Evolutionary conservation across 2,113 vertebrate genomes (phyloP), one percentile per base, ranked within the genome.

Genomic region (Crotalus helleri): DNA sequence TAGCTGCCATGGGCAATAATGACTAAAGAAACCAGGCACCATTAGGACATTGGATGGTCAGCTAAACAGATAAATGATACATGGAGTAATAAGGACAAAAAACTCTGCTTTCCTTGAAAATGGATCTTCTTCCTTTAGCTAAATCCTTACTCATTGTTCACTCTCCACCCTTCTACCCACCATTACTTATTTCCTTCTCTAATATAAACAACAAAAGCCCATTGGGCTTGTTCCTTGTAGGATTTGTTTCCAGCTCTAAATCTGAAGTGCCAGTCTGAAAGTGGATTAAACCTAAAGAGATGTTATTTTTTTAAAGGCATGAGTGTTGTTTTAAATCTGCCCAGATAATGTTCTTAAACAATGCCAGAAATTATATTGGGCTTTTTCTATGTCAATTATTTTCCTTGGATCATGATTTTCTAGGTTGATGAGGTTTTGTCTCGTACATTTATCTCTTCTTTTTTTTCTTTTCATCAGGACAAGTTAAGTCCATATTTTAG

Each of bases 11-110:
- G n/a, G 55, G 81, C 85, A 85, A 58, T 93, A 86, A 87, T 86
- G 88, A 90, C 26, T 44, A 11, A 90, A 90, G 57, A 61, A 64
- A 90, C 23, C 57, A 93, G 57, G 89, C 74, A 29, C 21, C 17
- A n/a, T 53, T 85, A 93, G 88, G 74, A 81, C 46, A n/a, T 86
- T 86, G 57, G 53, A 17, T 55, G 49, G 92, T 87, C 74, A 93
- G 90, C 90, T 90, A 90, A 93, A 93, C 57, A 93, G 46, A 61
- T 57, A 86, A 64, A 90, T 90, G 57, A 53, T 90, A 58, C 44
- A 90, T 90, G n/a, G 86, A 86, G 90, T 93, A 93, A 61, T 93
- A 61, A 86, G 74, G 29, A 5, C n/a, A 53, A 93, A 90, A 93
- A 7, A 1, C 29, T 61, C 5, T 93, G 74, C 88, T 93, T 90